Base-by-base conservation (phyloP, 2,888 invertebrate genomes). In the Andricus quercusramuli region DNA sequence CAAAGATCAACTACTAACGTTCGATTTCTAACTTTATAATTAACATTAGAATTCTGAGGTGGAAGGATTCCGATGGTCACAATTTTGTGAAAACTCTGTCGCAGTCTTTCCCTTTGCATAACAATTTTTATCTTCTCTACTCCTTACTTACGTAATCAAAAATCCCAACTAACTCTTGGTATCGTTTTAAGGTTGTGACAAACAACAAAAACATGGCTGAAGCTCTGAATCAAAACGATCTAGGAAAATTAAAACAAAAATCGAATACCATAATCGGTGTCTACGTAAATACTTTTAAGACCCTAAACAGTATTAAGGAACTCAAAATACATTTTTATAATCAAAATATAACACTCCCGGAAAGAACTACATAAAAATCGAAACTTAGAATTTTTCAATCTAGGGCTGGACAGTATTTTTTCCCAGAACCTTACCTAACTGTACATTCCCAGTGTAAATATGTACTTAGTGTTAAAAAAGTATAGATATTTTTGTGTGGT, bases 361-460 rank as follows among this genome's bases (percentile, higher is more conserved):
- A 56, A 22, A 77, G 77, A 77, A 77, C n/a, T n/a, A 41, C 37
- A 62, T 44, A 65, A 37, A 77, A 76, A 76, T 77, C 41, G 41
- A 64, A n/a, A 44, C 17, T 25, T 65, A 65, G 65, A 65, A 44
- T 29, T 77, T 77, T 77, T 77, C 41, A 77, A 79, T 74, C 66
- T 44, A 41, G 77, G 88, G 86, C 88, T 91, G 89, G 89, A 89
- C 86, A 87, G 85, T 89, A 88, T 89, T 90, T 90, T 89, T 86
- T 86, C 87, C 87, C 84, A 70, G 82, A 80, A 83, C 81, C 80
- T 70, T 82, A 86, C 81, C 80, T 79, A 81, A 82, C 80, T 82
- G 83, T 82, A 83, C 78, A 83, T 81, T 83, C 83, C 83, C 80
- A 59, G 22, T 84, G 84, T 84, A 84, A 83, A 84, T 84, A 84